Conservation (phyloP, 2,113 vertebrate genomes). For the Lycaon pictus region DNA sequence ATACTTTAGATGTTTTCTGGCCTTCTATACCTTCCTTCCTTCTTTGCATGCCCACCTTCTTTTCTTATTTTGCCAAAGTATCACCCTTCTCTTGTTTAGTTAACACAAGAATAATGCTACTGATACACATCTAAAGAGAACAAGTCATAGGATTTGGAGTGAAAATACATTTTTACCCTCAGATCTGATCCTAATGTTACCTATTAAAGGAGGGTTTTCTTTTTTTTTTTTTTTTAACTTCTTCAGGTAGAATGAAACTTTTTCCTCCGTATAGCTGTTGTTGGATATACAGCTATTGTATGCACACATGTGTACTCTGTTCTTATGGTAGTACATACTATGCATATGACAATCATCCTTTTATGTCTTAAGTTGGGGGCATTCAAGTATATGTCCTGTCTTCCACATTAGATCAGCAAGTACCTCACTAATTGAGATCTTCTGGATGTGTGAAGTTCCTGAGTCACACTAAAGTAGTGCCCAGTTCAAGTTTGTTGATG, state of each 20-base stretch:
- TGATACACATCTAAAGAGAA: background rate
- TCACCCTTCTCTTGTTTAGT: background rate
- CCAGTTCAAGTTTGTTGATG: background rate
- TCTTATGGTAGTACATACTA: background rate
- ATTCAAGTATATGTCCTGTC: background rate
- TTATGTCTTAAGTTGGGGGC: background rate
- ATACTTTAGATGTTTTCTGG: background rate
- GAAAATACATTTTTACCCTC: background rate
- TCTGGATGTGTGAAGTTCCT: background rate
- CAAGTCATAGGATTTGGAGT: background rate
- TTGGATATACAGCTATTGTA: background rate
- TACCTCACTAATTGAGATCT: background rate
- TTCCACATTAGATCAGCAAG: background rate
- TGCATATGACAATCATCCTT: background rate
- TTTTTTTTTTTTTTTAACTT: background rate
- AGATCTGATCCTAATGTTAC: background rate
- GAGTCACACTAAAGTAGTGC: background rate
- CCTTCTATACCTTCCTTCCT: background rate
- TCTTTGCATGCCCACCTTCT: background rate
- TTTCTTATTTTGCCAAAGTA: background rate
- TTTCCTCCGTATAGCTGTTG: background rate
- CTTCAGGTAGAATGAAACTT: background rate
- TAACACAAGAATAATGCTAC: background rate
- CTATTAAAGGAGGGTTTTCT: background rate
- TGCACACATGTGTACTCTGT: background rate